A percentile compares a stretch with the other conserved stretches of the same genome.
Conservation (phyloP, 2,888 invertebrate species). For the Eupithecia tripunctaria region DNA sequence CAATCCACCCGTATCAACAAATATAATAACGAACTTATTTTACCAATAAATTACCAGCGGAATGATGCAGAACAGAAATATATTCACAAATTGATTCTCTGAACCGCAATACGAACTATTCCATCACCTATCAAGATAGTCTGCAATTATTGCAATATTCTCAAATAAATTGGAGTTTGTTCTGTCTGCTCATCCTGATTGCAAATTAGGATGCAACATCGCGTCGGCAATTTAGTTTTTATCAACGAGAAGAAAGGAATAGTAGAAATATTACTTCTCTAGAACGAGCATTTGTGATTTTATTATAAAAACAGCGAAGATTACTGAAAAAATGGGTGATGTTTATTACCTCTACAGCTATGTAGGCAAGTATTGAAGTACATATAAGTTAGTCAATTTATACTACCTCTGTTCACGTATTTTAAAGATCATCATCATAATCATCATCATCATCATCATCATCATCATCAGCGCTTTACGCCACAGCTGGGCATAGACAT, state of each 20-base stretch:
- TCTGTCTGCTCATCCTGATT: slow-evolving; percentile 19
- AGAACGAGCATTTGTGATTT: not conserved
- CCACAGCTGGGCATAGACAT: no score
- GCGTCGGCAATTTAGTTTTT: slow-evolving; percentile 15
- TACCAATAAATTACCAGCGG: not conserved
- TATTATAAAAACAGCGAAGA: not conserved
- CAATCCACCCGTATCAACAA: not conserved
- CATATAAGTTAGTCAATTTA: not conserved
- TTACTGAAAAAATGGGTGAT: not conserved
- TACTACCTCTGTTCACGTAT: not conserved
- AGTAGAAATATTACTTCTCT: no score
- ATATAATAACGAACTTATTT: not conserved
- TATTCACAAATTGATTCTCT: slow-evolving; percentile 8
- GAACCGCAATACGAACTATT: slow-evolving; percentile 10
- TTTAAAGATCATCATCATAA: no score
- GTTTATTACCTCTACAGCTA: not conserved
- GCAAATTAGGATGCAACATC: slow-evolving; percentile 19
- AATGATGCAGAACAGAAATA: not conserved
- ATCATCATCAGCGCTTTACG: no score
- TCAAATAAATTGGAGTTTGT: slow-evolving; percentile 27
- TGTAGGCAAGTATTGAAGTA: no score
- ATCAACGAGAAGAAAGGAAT: slow-evolving; percentile 4
- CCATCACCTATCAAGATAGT: slow-evolving; percentile 6
- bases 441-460: no score
- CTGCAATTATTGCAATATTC: slow-evolving; percentile 31